A percentile compares a stretch with the other conserved stretches of the same genome.
Evolutionary conservation across 1,140 invertebrate genomes (phyloP).

Genomic region (Pogonognathellus flavescens): DNA sequence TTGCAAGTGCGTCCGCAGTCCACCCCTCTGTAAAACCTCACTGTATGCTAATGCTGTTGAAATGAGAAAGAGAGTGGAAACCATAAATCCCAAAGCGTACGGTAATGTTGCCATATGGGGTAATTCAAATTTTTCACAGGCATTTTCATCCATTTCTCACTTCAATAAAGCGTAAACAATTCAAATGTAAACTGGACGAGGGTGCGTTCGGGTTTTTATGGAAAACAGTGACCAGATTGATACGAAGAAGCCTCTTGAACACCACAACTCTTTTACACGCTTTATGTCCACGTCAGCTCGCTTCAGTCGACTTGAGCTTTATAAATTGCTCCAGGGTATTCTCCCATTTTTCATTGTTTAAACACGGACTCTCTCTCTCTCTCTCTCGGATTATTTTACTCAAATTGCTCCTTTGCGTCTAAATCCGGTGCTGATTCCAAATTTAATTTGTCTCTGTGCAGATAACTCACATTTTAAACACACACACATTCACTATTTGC

Average conservation of each 20-base stretch:
- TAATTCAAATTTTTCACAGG: conserved; percentile 45
- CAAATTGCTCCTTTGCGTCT: conserved; percentile 16
- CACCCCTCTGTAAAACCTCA: no score
- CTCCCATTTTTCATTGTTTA: conserved; percentile 42
- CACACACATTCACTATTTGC: no score
- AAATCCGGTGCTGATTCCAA: not conserved
- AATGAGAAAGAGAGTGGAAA: not conserved
- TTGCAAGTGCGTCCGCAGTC: not conserved
- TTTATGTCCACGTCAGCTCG: conserved; percentile 36
- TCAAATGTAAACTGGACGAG: conserved; percentile 23
- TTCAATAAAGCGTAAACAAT: conserved; percentile 44
- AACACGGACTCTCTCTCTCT: not conserved
- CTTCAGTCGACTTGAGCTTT: conserved; percentile 30
- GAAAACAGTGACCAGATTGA: conserved; percentile 3
- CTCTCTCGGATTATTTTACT: not conserved
- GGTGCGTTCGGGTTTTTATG: not conserved
- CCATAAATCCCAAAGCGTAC: not conserved
- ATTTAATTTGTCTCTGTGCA: no score
- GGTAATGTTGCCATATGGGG: conserved; percentile 29
- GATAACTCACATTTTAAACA: no score
- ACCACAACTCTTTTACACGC: not conserved
- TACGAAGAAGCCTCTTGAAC: not conserved
- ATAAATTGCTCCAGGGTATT: conserved; percentile 24
- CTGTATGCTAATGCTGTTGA: not conserved
- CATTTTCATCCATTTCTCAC: conserved; percentile 35